Base-by-base conservation (phyloP, 2,888 invertebrate genomes). In the Hydrotaea cyrtoneurina region DNA sequence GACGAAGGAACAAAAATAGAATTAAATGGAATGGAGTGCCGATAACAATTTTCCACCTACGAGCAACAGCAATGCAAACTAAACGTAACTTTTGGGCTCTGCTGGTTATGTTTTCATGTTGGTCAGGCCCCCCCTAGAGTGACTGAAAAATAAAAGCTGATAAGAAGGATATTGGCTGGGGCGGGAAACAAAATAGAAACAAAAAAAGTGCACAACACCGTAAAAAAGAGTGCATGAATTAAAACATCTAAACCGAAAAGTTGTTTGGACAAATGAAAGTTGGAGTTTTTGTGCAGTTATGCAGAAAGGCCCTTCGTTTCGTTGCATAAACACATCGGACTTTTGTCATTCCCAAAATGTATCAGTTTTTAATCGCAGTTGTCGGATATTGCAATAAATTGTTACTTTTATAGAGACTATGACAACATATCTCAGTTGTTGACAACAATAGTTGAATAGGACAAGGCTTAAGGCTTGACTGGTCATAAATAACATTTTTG, bases 21-120 rank as follows among this genome's bases (percentile, higher is more conserved):
- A 75, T n/a, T 23, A n/a, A 79, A 80, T 46, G 55, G 11, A 39
- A 69, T 23, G 23, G 46, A 43, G 46, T 75, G 39, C 72, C 66
- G 75, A 79, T 79, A 77, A 80, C 59, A 78, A 72, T 39, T 39
- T 55, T 75, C 55, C 19, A 85, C 76, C 81, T 71, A 80, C 62
- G 15, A 11, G 13, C 11, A 15, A 39, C 10, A 19, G 66, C 43
- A 66, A 66, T 66, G 66, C 39, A 66, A 66, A 66, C 39, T 66
- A 39, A n/a, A 39, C 39, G 39, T 39, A 66, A 66, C 66, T 66
- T 66, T 66, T 43, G 19, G 26, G 59, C 2, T 66, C 3, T 39
- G 19, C 43, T 43, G n/a, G 21, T 43, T 39, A 17, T 39, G 17
- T 8, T 64, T 64, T 13, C 36, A 5, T 31, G 7, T 5, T 7